Conservation (phyloP, 2,888 invertebrate species). For the Zhengitettix transpicula region DNA sequence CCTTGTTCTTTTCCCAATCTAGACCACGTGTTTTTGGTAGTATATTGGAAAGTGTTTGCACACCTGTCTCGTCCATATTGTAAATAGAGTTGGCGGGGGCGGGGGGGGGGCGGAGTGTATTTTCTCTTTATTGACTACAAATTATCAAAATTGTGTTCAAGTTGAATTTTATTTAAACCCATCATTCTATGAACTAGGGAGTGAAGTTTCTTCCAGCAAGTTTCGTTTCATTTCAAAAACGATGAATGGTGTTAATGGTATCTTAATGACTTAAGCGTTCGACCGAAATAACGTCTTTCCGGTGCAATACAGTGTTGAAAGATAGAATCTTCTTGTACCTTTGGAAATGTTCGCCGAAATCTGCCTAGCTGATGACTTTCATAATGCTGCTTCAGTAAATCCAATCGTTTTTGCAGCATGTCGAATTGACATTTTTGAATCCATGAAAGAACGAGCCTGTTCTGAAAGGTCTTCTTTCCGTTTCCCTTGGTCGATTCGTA, state of each 20-base stretch:
- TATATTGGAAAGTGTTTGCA: constrained; percentile 11
- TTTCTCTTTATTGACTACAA: neutral
- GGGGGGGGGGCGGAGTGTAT: neutral
- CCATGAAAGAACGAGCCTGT: too few relatives aligned
- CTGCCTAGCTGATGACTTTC: neutral
- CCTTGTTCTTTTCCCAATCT: constrained; percentile 11
- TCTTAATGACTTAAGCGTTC: neutral
- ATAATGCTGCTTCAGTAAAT: neutral
- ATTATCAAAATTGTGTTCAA: constrained; percentile 1
- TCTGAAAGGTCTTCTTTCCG: too few relatives aligned
- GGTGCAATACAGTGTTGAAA: neutral
- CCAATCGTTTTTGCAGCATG: neutral
- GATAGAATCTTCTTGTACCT: neutral
- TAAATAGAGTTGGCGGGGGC: constrained; percentile 7
- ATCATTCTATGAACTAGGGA: neutral
- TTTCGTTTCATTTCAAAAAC: neutral
- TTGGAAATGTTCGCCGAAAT: neutral
- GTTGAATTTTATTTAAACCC: constrained; percentile 2
- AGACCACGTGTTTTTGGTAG: constrained; percentile 10
- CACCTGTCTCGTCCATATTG: constrained; percentile 12
- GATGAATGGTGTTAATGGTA: neutral
- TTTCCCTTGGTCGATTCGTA: too few relatives aligned
- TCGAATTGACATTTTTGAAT: neutral
- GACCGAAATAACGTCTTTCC: neutral
- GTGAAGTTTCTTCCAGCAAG: constrained; percentile 3